phyloP scores from a whole-genome alignment of 2,888 invertebrate species.

The Lithophane leautieri region DNA sequence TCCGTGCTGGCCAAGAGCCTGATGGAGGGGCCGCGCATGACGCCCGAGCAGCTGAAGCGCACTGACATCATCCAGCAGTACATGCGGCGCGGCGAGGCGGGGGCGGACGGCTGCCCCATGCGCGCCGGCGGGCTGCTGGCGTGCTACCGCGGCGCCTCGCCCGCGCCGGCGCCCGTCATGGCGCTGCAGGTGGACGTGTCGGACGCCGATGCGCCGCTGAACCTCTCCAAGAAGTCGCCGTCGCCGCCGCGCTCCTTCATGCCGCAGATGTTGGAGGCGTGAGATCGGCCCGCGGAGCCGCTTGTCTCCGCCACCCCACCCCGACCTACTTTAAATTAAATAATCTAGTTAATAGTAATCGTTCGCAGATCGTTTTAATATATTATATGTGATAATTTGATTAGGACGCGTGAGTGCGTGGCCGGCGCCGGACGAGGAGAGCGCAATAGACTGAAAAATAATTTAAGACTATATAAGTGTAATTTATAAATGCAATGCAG shows the following conservation, averaged over 20 bases:
- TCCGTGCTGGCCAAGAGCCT: slow-evolving; percentile 97
- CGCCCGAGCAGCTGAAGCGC: slow-evolving; percentile 97
- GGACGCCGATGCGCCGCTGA: slow-evolving; percentile 96
- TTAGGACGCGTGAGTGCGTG: slow-evolving; percentile 90
- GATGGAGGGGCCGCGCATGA: slow-evolving; percentile 98
- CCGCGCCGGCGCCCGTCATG: slow-evolving; percentile 87
- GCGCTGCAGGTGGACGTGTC: slow-evolving; percentile 94
- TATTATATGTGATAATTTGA: slow-evolving; percentile 93
- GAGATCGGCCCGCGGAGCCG: slow-evolving; percentile 90
- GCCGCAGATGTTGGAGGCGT: slow-evolving; percentile 92
- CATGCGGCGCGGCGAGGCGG: slow-evolving; percentile 94
- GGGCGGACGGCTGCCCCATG: slow-evolving; percentile 86
- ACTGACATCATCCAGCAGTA: slow-evolving; percentile 98
- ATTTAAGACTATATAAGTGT: slow-evolving; percentile 91
- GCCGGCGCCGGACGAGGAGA: slow-evolving; percentile 90
- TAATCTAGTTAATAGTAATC: slow-evolving; percentile 88
- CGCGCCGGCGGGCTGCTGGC: slow-evolving; percentile 80
- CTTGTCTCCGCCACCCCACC: slow-evolving; percentile 88
- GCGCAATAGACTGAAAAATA: slow-evolving; percentile 91
- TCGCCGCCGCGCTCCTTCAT: slow-evolving; percentile 91
- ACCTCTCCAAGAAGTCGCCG: slow-evolving; percentile 96
- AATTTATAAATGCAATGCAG: slow-evolving; percentile 92
- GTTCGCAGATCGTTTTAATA: slow-evolving; percentile 92
- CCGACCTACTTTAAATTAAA: slow-evolving; percentile 90
- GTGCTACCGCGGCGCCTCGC: slow-evolving; percentile 84